A percentile compares a stretch with the other conserved stretches of the same genome.
phyloP scores from a whole-genome alignment of 2,113 vertebrate genomes.

The mouse (Mus musculus) region DNA sequence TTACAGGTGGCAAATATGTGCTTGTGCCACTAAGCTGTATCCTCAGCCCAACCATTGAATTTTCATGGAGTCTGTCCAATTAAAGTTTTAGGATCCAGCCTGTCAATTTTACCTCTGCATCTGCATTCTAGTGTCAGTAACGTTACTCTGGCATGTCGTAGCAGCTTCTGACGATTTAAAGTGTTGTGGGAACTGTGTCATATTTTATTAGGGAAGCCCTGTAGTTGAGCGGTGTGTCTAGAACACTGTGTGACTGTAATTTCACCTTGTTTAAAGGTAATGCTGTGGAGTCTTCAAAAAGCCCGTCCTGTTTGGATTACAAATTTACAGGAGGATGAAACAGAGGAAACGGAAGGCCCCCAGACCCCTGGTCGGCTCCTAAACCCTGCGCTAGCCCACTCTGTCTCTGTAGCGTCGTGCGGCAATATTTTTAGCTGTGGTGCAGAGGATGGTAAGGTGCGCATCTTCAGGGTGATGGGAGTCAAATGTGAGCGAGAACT shows the following conservation, averaged over 20 bases:
- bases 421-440: constrained; percentile 94
- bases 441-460: constrained; percentile 94
- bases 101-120: not conserved
- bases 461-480: constrained; percentile 91
- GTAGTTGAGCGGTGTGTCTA: constrained; percentile 25
- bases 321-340: constrained; percentile 91
- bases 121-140: not conserved
- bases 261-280: constrained; percentile 86
- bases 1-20: not conserved
- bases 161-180: not conserved
- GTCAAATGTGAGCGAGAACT: constrained; percentile 90
- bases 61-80: not conserved
- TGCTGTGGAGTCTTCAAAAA: constrained; percentile 97
- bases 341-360: constrained; percentile 82
- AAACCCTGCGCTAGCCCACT: constrained; percentile 95
- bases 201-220: constrained; percentile 26
- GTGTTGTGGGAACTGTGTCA: not conserved
- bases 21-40: not conserved
- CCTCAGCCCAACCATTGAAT: not conserved
- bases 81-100: constrained; percentile 3
- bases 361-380: constrained; percentile 91
- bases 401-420: constrained; percentile 91
- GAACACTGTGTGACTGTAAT: constrained; percentile 51
- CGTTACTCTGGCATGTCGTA: not conserved
- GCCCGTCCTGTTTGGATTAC: constrained; percentile 93